phyloP scores from a whole-genome alignment of 2,113 vertebrate genomes.

The Ramphastos sulfuratus region DNA sequence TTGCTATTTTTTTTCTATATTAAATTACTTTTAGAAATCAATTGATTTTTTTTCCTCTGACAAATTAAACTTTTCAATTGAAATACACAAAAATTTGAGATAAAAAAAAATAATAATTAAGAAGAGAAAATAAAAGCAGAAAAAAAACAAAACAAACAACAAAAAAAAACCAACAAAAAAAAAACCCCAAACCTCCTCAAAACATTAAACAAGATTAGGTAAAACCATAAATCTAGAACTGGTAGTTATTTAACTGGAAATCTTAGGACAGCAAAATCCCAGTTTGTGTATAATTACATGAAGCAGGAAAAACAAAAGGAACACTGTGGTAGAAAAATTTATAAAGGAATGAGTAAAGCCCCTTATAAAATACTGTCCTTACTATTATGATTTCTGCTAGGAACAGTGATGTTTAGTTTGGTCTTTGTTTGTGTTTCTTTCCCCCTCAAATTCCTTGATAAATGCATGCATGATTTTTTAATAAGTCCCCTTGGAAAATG shows the following conservation, averaged over 20 bases:
- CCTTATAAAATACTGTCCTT: background rate
- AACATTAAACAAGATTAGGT: accelerated
- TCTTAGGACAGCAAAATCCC: background rate
- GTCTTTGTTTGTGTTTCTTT: background rate
- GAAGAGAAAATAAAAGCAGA: background rate
- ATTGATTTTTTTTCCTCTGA: background rate
- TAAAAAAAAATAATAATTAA: background rate
- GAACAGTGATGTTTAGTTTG: background rate
- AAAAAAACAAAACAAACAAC: background rate
- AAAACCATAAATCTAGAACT: background rate
- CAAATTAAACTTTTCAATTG: background rate
- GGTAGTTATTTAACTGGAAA: background rate
- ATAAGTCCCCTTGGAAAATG: background rate
- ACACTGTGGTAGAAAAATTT: background rate
- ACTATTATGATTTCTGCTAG: background rate
- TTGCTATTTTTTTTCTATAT: background rate
- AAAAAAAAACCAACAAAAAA: too few relatives aligned
- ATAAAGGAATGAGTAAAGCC: accelerated
- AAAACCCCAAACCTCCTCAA: too few relatives aligned
- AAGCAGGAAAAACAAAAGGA: background rate
- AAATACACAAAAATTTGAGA: background rate
- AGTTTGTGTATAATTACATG: background rate
- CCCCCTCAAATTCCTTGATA: background rate
- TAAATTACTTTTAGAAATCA: background rate
- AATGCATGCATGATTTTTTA: background rate